These are phyloP conservation scores for Hyla sarda DNA, from an alignment of 2,113 vertebrate species.

Conservation along the genomic window DNA sequence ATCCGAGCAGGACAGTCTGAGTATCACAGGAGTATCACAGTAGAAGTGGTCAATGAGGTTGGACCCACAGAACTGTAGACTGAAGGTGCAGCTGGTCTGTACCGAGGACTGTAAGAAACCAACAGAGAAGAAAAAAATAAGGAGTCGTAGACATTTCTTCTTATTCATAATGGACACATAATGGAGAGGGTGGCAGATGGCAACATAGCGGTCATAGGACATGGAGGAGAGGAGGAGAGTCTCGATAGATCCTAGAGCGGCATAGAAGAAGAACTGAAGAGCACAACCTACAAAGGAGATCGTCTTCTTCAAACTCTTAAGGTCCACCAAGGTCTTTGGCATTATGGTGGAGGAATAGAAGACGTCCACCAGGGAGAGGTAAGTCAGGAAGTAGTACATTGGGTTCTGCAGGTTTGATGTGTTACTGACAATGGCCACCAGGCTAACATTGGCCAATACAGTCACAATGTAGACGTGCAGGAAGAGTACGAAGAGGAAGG, in stretches of 20 bases:
- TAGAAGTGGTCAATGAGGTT: constrained; percentile 35
- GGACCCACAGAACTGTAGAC: background rate
- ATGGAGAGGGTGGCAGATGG: constrained; percentile 31
- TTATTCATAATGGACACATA: constrained; percentile 28
- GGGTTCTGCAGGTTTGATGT: constrained; percentile 15
- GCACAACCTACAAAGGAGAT: constrained; percentile 44
- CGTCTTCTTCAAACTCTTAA: background rate
- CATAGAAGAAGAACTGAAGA: constrained; percentile 19
- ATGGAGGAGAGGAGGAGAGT: constrained; percentile 10
- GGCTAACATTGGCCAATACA: background rate
- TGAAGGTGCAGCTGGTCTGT: constrained; percentile 27
- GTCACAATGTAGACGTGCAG: background rate
- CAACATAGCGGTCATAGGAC: constrained; percentile 39
- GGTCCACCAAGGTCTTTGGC: constrained; percentile 33
- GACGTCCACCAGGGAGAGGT: constrained; percentile 42
- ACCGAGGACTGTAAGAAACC: constrained; percentile 13
- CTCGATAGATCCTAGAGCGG: background rate
- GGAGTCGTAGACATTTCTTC: background rate
- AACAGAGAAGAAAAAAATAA: background rate
- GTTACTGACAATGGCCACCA: background rate
- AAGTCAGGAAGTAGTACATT: constrained; percentile 42
- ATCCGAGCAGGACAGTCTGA: constrained; percentile 30
- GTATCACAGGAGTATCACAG: constrained; percentile 1
- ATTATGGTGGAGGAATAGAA: constrained; percentile 40
- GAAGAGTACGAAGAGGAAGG: constrained; percentile 11